Conservation (phyloP, 2,113 vertebrate species). For the Origma solitaria region DNA sequence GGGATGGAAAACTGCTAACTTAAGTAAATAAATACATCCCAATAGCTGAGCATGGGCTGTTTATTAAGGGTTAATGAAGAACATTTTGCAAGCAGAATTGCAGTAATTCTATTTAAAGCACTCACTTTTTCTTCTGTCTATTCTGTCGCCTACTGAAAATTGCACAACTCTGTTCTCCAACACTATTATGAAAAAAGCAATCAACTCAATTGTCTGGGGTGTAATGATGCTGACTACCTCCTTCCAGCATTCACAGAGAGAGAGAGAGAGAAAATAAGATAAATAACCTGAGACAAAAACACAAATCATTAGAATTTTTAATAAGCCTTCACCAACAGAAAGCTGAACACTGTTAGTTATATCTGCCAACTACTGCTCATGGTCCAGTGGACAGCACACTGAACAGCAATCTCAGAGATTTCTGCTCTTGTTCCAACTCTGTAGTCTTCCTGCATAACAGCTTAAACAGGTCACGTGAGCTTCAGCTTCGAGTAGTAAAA, state of each 20-base stretch:
- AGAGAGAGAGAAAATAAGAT: slow-evolving; percentile 21
- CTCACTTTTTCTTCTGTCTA: slow-evolving; percentile 31
- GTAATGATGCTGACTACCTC: slow-evolving; percentile 61
- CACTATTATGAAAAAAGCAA: slow-evolving; percentile 59
- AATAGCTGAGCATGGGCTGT: background rate
- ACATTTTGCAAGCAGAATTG: slow-evolving; percentile 17
- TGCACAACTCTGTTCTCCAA: slow-evolving; percentile 49
- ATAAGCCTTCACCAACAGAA: slow-evolving; percentile 20
- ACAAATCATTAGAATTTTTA: slow-evolving; percentile 64
- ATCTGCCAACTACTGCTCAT: slow-evolving; percentile 5
- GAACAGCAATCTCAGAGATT: background rate
- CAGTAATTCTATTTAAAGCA: slow-evolving; percentile 54
- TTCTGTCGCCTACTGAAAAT: slow-evolving; percentile 47
- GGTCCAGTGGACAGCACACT: background rate
- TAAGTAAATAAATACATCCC: background rate
- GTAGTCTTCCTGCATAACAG: background rate
- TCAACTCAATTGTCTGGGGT: slow-evolving; percentile 60
- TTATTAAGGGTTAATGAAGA: slow-evolving; percentile 53
- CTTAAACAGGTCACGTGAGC: background rate
- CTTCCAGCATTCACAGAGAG: background rate
- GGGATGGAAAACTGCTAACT: background rate
- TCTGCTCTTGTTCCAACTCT: background rate
- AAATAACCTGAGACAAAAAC: slow-evolving; percentile 46
- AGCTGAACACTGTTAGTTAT: background rate
- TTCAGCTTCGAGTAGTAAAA: background rate